A percentile compares a stretch with the other conserved stretches of the same genome.
Conservation (phyloP, 2,113 vertebrate species). For the Cardinalis cardinalis region DNA sequence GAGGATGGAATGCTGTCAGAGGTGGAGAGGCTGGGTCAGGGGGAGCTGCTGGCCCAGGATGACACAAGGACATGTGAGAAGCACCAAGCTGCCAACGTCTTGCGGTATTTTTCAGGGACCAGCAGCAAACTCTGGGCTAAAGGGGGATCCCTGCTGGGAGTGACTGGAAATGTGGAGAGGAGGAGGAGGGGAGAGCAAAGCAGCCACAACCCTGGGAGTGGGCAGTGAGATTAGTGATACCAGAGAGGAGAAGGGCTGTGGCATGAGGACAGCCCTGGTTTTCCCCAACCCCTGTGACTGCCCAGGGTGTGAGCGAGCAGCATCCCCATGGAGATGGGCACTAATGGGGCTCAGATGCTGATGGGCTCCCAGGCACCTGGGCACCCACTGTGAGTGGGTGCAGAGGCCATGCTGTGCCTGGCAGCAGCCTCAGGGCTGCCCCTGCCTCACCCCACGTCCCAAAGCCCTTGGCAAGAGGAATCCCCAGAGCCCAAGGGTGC, state of each 20-base stretch:
- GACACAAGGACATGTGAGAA: background rate
- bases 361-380: background rate
- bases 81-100: background rate
- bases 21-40: accelerated
- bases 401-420: background rate
- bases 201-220: accelerated
- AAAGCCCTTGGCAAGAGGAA: background rate
- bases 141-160: background rate
- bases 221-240: background rate
- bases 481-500: background rate
- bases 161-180: background rate
- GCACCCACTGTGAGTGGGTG: accelerated
- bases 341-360: background rate
- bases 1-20: background rate
- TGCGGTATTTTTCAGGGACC: background rate
- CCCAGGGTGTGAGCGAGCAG: background rate
- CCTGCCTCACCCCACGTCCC: background rate
- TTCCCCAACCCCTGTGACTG: background rate
- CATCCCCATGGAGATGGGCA: background rate
- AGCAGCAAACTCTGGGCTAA: background rate
- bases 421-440: background rate
- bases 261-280: background rate
- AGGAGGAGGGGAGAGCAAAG: background rate
- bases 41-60: background rate
- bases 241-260: background rate